Conservation (phyloP, 2,888 invertebrate genomes). For the Torymus aiolomorphi region DNA sequence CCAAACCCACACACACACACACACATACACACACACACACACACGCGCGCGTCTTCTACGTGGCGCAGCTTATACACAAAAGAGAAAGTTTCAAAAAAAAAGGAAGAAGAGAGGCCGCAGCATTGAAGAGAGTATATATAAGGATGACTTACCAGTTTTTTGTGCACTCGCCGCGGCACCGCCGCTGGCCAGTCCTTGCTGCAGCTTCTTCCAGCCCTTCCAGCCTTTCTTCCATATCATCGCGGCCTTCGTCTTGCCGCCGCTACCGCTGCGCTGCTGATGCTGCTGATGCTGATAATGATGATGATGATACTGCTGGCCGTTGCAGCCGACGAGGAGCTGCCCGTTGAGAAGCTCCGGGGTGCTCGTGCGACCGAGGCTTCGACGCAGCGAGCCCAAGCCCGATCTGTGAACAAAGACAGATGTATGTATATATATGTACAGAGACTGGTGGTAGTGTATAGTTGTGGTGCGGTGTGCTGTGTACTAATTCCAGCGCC, state of each 20-base stretch:
- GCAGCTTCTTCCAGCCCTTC: constrained; percentile 87
- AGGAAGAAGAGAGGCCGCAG: neutral
- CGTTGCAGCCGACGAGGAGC: constrained; percentile 9
- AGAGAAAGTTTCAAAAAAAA: neutral
- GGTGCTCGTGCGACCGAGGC: constrained; percentile 65
- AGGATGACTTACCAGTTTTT: constrained; percentile 81
- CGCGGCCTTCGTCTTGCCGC: constrained; percentile 70
- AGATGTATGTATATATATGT: too few species aligned
- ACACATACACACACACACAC: too few species aligned
- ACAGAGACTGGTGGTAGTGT: neutral
- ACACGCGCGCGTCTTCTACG: neutral
- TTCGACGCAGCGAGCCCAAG: constrained; percentile 70
- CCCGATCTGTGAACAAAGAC: constrained; percentile 66
- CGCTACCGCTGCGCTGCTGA: constrained; percentile 61
- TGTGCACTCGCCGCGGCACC: constrained; percentile 78
- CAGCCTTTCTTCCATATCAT: constrained; percentile 75
- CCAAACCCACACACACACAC: too few species aligned
- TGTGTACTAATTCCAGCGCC: neutral
- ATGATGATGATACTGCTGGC: constrained; percentile 25
- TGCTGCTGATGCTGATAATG: constrained; percentile 52
- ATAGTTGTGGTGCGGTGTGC: neutral
- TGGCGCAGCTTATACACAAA: too few species aligned
- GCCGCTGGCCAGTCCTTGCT: constrained; percentile 81
- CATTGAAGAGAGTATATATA: neutral
- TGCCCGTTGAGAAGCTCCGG: constrained; percentile 60